Evolutionary conservation across 2,888 invertebrate genomes (phyloP), one percentile per base, ranked within the genome.

Genomic region (Conus canariensis): DNA sequence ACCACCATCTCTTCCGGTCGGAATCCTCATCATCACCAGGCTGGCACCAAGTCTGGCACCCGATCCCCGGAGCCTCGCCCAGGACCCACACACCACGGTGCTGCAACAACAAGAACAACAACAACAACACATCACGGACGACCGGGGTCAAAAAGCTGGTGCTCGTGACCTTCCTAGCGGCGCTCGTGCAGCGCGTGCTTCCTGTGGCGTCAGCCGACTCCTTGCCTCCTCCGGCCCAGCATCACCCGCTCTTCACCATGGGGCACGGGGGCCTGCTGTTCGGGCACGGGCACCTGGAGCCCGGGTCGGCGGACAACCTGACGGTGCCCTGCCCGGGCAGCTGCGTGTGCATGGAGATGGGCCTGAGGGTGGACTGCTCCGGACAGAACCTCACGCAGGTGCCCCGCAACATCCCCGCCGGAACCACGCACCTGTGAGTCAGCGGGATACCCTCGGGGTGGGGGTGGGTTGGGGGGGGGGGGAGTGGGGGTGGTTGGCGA

Each of bases 391-490:
- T 91, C 83, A 91, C 91, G 8, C 77, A 87, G 12, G 90, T 92
- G 8, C 91, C 92, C 25, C 58, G 70, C n/a, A 90, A 90, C 25
- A 90, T 92, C 87, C 90, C 86, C 59, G 77, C 90, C 14, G 58
- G 30, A 30, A 91, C 90, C 4, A 92, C 88, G 9, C 89, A 88
- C 59, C 88, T 92, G 91, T 92, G 85, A 91, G 92, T 91, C 88
- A 45, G 3, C 45, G 45, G 45, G 45, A 45, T 45, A 45, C 45
- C 45, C 45, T 45, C 45, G 45, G 45, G 45, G 45, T 45, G 45
- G 45, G 45, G 45, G 45, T 45, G 45, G 45, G 45, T 45, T 1
- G 45, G 45, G 45, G 45, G 45, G 4, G 45, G 45, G 45, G 45
- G 45, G 45, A 45, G 45, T 45, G 45, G 45, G 45, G 45, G 45